These are phyloP conservation scores for Syngnathus acus DNA, from an alignment of 2,797 vertebrate genomes.

Conservation along the genomic window DNA sequence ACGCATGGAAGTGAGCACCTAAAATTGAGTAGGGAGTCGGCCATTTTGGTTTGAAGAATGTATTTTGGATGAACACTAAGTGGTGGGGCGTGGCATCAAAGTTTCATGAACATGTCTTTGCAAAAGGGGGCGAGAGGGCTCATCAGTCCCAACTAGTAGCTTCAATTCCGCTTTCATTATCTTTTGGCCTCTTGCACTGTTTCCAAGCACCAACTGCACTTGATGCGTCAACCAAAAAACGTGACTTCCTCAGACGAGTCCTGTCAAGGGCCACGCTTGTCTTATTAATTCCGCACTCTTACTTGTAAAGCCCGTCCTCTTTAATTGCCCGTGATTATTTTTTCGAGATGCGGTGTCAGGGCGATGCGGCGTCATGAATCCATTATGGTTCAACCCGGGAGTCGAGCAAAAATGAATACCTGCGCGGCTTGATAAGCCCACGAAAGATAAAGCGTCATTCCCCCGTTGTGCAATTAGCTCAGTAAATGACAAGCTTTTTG, in stretches of 20 bases:
- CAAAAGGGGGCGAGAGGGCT: neutral
- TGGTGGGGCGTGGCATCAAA: too few species aligned
- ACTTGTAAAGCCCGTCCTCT: neutral
- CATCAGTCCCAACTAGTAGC: neutral
- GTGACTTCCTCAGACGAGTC: neutral
- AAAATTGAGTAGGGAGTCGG: too few species aligned
- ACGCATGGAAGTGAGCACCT: too few species aligned
- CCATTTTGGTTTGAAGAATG: neutral
- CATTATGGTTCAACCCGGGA: constrained; percentile 42
- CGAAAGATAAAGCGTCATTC: constrained; percentile 31
- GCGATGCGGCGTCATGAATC: constrained; percentile 5
- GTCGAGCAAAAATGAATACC: constrained; percentile 33
- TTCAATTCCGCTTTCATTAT: neutral
- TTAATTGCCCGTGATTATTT: neutral
- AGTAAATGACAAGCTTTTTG: constrained; percentile 39
- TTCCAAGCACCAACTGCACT: neutral
- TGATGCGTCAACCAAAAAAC: neutral
- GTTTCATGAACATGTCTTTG: too few species aligned
- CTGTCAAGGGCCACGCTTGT: neutral
- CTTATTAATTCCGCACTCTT: constrained; percentile 15
- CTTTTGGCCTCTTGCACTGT: neutral
- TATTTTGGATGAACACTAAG: too few species aligned
- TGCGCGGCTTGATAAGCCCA: constrained; percentile 49
- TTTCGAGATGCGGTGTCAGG: constrained; percentile 5
- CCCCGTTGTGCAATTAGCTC: constrained; percentile 49